Percentiles rank a stretch among this genome's conserved stretches.
phyloP scores from a whole-genome alignment of 2,888 invertebrate species.

The Anoplius nigerrimus region DNA sequence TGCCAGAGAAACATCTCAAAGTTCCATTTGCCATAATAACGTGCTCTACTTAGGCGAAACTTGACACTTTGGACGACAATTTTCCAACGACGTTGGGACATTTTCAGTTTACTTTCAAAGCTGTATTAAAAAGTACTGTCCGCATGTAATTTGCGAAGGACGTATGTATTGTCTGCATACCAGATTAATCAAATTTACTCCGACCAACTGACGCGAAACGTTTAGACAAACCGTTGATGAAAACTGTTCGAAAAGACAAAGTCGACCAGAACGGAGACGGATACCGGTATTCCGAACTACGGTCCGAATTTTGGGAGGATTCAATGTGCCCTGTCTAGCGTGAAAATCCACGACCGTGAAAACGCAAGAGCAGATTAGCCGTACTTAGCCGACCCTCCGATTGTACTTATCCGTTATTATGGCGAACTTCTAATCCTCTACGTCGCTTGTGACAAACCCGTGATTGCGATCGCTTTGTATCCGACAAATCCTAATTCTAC shows the following conservation, averaged over 20 bases:
- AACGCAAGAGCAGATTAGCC: constrained; percentile 37
- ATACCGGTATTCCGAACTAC: too few relatives aligned
- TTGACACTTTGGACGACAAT: too few relatives aligned
- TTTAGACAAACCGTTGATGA: too few relatives aligned
- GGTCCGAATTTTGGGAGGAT: constrained; percentile 25
- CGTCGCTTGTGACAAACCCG: constrained; percentile 33
- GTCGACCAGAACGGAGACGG: too few relatives aligned
- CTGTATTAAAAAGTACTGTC: too few relatives aligned
- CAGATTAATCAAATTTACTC: too few relatives aligned
- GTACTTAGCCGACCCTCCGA: constrained; percentile 42
- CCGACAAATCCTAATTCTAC: not conserved
- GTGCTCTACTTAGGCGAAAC: too few relatives aligned
- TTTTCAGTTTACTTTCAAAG: constrained; percentile 6
- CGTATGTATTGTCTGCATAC: too few relatives aligned
- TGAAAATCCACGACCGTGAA: constrained; percentile 35
- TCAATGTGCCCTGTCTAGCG: constrained; percentile 25
- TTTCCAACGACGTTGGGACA: too few relatives aligned
- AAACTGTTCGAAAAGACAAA: too few relatives aligned
- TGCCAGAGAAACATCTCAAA: not conserved
- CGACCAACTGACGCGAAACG: too few relatives aligned
- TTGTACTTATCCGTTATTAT: constrained; percentile 45
- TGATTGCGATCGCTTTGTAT: constrained; percentile 22
- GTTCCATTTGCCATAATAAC: not conserved
- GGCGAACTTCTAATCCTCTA: constrained; percentile 58
- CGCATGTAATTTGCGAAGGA: too few relatives aligned